Conservation (phyloP, 2,113 vertebrate genomes). For the Fulmarus glacialis region DNA sequence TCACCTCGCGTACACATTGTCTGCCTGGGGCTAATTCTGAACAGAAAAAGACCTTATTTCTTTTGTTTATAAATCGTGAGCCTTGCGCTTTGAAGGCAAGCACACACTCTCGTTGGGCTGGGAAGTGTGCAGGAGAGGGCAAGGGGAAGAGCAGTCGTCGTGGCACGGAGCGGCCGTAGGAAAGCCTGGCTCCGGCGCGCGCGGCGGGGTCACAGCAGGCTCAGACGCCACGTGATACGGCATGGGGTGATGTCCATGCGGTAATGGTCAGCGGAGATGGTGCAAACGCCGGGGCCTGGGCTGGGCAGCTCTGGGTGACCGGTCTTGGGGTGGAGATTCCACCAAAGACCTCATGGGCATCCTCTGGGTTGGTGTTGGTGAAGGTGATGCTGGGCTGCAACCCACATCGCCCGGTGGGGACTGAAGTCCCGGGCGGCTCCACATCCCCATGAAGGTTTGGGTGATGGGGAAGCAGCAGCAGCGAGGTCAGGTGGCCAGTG, state of each 20-base stretch:
- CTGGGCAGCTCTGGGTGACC: neutral
- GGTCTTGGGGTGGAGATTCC: neutral
- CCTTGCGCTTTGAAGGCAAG: neutral
- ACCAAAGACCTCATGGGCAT: neutral
- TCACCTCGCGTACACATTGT: conserved; percentile 18
- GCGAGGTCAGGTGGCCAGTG: neutral
- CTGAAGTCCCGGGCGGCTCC: neutral
- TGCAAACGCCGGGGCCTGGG: accelerated
- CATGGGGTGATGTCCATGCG: neutral
- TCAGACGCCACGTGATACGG: accelerated
- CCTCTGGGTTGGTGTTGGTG: accelerated
- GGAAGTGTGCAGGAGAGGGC: neutral
- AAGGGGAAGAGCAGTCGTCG: neutral
- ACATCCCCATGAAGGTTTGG: accelerated
- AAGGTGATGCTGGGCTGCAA: neutral
- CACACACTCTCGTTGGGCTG: neutral
- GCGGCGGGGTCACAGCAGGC: neutral
- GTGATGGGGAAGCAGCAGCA: neutral
- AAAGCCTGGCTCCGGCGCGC: accelerated
- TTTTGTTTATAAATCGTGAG: conserved; percentile 64
- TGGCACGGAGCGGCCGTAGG: accelerated
- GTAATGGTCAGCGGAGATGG: neutral
- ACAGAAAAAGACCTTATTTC: conserved; percentile 33
- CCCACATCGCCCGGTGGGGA: accelerated
- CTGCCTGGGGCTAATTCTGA: conserved; percentile 71